Conservation (phyloP, 2,888 invertebrate species). For the Onchidella celtica region DNA sequence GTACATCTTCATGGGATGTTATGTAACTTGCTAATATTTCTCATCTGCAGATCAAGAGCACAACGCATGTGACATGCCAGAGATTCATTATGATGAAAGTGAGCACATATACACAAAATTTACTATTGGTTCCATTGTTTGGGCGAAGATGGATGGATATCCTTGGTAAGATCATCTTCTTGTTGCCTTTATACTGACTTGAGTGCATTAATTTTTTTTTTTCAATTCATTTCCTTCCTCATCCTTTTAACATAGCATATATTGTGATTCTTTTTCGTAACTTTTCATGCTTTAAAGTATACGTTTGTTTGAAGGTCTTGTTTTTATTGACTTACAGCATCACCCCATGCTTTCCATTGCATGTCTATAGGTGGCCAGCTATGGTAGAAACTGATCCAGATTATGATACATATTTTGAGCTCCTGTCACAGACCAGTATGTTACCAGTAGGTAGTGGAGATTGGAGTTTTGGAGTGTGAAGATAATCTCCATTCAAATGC, state of each 20-base stretch:
- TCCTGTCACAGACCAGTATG: conserved; percentile 60
- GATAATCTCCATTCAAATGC: too few species aligned
- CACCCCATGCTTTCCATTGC: conserved; percentile 1
- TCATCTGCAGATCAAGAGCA: conserved; percentile 68
- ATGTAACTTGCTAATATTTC: too few species aligned
- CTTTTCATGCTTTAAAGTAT: too few species aligned
- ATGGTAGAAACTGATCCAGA: conserved; percentile 87
- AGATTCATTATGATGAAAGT: conserved; percentile 80
- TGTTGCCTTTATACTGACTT: too few species aligned
- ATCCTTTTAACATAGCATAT: background rate
- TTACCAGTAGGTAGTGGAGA: conserved; percentile 62
- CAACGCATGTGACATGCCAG: conserved; percentile 83
- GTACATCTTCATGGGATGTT: too few species aligned
- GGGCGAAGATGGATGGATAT: conserved; percentile 84
- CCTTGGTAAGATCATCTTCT: conserved; percentile 84
- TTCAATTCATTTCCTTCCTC: background rate
- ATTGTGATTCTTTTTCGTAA: background rate
- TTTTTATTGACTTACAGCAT: too few species aligned
- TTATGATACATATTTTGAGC: conserved; percentile 81
- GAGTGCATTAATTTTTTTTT: too few species aligned
- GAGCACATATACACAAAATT: conserved; percentile 84
- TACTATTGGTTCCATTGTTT: conserved; percentile 86
- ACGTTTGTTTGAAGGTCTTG: too few species aligned
- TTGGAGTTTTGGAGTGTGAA: background rate
- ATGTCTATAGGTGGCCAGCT: conserved; percentile 84